phyloP scores from a whole-genome alignment of 2,113 vertebrate genomes.

The Saguinus imperator region DNA sequence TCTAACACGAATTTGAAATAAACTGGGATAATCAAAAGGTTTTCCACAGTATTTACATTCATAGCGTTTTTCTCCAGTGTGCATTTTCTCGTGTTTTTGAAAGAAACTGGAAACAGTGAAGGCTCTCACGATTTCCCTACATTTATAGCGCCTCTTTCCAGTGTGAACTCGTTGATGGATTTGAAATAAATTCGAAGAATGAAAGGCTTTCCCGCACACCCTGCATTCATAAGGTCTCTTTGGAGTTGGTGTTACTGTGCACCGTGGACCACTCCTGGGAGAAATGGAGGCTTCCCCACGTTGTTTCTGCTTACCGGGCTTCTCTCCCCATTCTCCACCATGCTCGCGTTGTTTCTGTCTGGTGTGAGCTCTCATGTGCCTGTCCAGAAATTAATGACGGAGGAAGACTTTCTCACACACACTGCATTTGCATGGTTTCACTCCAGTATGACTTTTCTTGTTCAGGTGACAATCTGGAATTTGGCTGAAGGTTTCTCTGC shows the following conservation, averaged over 20 bases:
- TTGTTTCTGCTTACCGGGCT: not conserved
- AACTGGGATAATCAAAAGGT: not conserved
- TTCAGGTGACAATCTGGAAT: no score
- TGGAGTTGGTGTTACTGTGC: not conserved
- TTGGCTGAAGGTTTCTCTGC: no score
- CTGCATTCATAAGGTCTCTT: not conserved
- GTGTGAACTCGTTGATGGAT: not conserved
- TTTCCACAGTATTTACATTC: not conserved
- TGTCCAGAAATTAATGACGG: not conserved
- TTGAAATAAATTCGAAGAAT: not conserved
- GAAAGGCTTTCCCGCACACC: not conserved
- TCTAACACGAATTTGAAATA: not conserved
- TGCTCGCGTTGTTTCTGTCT: not conserved
- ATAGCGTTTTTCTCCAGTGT: not conserved
- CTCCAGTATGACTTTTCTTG: not conserved
- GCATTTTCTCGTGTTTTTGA: not conserved
- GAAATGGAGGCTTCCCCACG: not conserved
- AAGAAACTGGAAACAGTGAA: not conserved
- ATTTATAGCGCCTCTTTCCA: not conserved
- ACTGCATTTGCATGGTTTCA: not conserved
- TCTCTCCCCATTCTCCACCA: not conserved
- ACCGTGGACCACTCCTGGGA: not conserved
- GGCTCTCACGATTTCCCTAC: not conserved
- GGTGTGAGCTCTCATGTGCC: not conserved
- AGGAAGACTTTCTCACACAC: not conserved